phyloP scores from a whole-genome alignment of 2,797 vertebrate genomes.

The Remorina albescens region DNA sequence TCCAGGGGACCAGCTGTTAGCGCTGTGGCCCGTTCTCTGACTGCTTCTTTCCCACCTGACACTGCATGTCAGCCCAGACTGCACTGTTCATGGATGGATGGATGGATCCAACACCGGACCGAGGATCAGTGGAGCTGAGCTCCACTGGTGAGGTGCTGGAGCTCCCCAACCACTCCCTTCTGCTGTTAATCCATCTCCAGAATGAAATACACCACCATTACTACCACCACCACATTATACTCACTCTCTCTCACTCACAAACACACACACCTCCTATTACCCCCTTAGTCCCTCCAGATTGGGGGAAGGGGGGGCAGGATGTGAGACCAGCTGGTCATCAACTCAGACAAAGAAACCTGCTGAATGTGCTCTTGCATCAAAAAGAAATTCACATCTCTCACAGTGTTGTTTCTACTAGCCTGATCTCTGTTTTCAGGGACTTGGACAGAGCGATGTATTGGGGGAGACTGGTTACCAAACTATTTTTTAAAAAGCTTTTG shows the following conservation, averaged over 20 bases:
- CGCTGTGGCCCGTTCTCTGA: slow-evolving; percentile 28
- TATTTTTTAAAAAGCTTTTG: too few species aligned
- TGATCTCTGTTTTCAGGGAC: slow-evolving; percentile 32
- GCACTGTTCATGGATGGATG: slow-evolving; percentile 28
- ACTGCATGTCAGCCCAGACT: slow-evolving; percentile 36
- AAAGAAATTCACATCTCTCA: slow-evolving; percentile 65
- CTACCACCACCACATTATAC: slow-evolving; percentile 9
- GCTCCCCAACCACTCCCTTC: slow-evolving; percentile 14
- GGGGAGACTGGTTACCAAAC: slow-evolving; percentile 11
- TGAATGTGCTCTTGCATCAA: slow-evolving; percentile 80
- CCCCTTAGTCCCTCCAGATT: slow-evolving; percentile 52
- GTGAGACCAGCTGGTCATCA: slow-evolving; percentile 84
- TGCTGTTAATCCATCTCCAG: slow-evolving; percentile 75
- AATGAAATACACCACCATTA: slow-evolving; percentile 62
- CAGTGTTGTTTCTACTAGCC: slow-evolving; percentile 37
- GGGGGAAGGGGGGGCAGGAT: slow-evolving; percentile 74
- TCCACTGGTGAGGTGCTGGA: slow-evolving; percentile 41
- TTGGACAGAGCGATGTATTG: not conserved
- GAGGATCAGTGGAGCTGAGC: slow-evolving; percentile 61
- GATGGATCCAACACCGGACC: slow-evolving; percentile 31
- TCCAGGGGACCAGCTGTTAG: slow-evolving; percentile 21
- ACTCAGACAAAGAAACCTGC: slow-evolving; percentile 85
- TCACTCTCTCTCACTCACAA: slow-evolving; percentile 7
- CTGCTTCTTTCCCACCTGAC: slow-evolving; percentile 44
- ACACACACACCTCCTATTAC: slow-evolving; percentile 46